These are phyloP conservation scores for Heliangelus exortis DNA, from an alignment of 2,797 vertebrate genomes.

Conservation along the genomic window DNA sequence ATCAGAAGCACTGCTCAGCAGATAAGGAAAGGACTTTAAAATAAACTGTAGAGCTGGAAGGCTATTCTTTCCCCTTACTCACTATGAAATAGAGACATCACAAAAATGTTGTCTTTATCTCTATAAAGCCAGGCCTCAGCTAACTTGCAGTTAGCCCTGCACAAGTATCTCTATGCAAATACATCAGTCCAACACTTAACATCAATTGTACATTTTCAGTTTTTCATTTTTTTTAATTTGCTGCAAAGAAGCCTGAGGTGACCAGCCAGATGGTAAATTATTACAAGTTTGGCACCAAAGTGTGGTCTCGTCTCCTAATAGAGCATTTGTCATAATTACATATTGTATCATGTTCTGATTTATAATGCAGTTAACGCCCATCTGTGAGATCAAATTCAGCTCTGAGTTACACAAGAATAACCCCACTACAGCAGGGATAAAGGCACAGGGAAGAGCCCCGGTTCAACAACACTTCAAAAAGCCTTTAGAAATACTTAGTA, in stretches of 20 bases:
- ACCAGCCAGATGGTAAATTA: slow-evolving; percentile 32
- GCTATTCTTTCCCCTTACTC: neutral
- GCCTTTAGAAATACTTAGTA: neutral
- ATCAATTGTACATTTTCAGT: neutral
- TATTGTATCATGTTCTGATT: slow-evolving; percentile 13
- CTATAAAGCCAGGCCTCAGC: neutral
- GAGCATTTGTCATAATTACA: neutral
- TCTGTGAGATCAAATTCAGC: slow-evolving; percentile 1
- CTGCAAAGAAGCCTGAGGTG: slow-evolving; percentile 12
- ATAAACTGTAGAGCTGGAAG: neutral
- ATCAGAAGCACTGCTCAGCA: neutral
- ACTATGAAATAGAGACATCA: neutral
- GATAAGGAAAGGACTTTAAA: neutral
- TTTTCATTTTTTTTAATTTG: neutral
- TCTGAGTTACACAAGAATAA: neutral
- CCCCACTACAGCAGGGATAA: neutral
- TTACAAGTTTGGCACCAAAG: slow-evolving; percentile 14
- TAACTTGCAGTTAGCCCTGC: neutral
- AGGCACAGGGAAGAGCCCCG: neutral
- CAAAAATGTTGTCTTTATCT: neutral
- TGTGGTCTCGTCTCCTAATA: neutral
- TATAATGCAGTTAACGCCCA: neutral
- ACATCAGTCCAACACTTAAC: neutral
- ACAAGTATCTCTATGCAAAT: neutral
- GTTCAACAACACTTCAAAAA: neutral